Base-by-base conservation (phyloP, 2,888 invertebrate genomes). In the Heliconius ethilla region DNA sequence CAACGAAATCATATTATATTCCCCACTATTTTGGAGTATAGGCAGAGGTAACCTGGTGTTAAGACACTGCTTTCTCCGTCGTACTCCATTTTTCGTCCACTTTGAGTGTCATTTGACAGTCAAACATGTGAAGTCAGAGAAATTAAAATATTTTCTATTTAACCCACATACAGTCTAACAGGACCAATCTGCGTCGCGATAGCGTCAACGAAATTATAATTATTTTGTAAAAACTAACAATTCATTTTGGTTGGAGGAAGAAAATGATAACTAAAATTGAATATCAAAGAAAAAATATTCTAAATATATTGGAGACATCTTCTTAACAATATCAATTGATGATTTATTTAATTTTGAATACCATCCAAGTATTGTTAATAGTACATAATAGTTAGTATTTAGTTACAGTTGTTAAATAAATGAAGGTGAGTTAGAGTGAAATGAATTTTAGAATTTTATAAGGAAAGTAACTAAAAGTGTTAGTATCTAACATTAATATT, bases 381-480 rank as follows among this genome's bases (percentile, higher is more conserved):
- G 59, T 77, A 80, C 77, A 79, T 73, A 51, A 65, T 75, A 79
- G 75, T 79, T 79, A 79, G 75, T 80, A 70, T 74, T 74, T 76
- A 80, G 75, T 75, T 80, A 75, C 62, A 66, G 73, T 79, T 75
- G 63, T 67, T 77, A 70, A 73, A 69, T 75, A 45, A 70, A 51
- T 18, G 69, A 40, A n/a, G 59, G 75, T 75, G 70, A 79, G 51
- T 75, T 29, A 45, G 75, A 70, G 75, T 76, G 77, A 79, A 80
- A 78, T 75, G 75, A 73, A 77, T 73, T 63, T 65, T 74, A 40
- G 55, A 45, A 76, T 29, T 69, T 55, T 33, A 70, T 22, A 63
- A 55, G 27, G 6, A 45, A 63, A 45, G 22, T 9, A 65, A 63
- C 40, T 51, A 70, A 15, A 33, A 59, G 33, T 3, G 40, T 25